Evolutionary conservation across 2,113 vertebrate genomes (phyloP).

Genomic region (Cephalophus harveyi): DNA sequence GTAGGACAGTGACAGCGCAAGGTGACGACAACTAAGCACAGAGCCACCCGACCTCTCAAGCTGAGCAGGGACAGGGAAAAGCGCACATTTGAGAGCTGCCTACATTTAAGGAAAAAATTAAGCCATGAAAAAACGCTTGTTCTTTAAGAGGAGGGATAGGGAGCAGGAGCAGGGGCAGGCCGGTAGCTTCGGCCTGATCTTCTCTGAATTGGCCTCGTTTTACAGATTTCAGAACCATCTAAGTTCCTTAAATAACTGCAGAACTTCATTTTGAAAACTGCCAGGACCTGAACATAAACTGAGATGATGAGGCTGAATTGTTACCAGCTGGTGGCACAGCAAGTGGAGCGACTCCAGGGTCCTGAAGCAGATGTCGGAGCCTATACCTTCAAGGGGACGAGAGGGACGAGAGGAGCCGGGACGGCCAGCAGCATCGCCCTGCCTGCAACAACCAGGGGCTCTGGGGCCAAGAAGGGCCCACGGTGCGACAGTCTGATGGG

Average conservation of each 20-base stretch:
- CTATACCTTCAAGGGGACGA: not conserved
- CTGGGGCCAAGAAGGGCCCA: not conserved
- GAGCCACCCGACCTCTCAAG: not conserved
- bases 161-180: not conserved
- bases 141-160: not conserved
- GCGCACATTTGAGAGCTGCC: not conserved
- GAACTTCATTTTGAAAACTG: not conserved
- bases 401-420: not conserved
- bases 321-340: accelerated
- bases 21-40: accelerated
- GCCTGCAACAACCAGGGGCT: accelerated
- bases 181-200: not conserved
- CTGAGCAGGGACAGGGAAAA: no score
- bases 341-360: not conserved
- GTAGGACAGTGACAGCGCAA: accelerated
- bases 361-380: not conserved
- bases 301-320: not conserved
- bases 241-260: not conserved
- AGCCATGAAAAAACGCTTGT: accelerated
- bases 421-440: not conserved
- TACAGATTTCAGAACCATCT: accelerated
- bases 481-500: not conserved
- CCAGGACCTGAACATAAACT: not conserved
- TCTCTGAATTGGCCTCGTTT: not conserved
- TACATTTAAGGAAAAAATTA: accelerated